Percentiles rank a stretch among this genome's conserved stretches.
Conservation (phyloP, 2,797 vertebrate genomes). For the Tauraco hartlaubi region DNA sequence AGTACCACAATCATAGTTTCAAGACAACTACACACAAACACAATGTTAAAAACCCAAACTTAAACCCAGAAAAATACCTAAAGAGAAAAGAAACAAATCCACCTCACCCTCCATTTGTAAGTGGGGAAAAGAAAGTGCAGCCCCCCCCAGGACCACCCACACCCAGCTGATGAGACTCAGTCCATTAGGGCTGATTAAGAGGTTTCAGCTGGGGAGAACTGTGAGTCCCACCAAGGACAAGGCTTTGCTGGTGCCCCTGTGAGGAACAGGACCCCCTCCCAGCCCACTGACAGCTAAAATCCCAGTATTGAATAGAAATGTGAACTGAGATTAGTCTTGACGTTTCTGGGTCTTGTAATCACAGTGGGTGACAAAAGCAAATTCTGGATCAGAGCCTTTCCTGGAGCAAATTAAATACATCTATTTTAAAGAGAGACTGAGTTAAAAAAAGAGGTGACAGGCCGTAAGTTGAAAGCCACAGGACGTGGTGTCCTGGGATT, state of each 20-base stretch:
- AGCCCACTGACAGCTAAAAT: neutral
- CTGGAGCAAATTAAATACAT: conserved; percentile 1
- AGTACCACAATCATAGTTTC: accelerated
- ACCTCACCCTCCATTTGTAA: neutral
- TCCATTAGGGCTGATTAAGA: neutral
- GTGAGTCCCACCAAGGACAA: accelerated
- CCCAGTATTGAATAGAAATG: neutral
- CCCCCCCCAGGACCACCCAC: neutral
- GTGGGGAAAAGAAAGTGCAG: neutral
- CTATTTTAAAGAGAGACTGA: neutral
- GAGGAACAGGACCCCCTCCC: neutral
- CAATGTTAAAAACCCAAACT: accelerated
- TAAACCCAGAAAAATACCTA: accelerated
- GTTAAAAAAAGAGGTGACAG: conserved; percentile 26
- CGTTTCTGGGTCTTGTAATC: conserved; percentile 61
- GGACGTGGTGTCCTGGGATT: neutral
- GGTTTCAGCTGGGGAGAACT: neutral
- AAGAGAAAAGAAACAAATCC: accelerated
- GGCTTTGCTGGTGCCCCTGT: neutral
- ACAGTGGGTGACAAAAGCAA: conserved; percentile 45
- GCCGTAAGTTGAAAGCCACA: neutral
- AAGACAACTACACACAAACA: accelerated
- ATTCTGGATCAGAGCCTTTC: conserved; percentile 46
- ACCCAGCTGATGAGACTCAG: neutral
- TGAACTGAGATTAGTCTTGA: conserved; percentile 31